phyloP scores from a whole-genome alignment of 2,797 vertebrate genomes.

The Chelmon rostratus region DNA sequence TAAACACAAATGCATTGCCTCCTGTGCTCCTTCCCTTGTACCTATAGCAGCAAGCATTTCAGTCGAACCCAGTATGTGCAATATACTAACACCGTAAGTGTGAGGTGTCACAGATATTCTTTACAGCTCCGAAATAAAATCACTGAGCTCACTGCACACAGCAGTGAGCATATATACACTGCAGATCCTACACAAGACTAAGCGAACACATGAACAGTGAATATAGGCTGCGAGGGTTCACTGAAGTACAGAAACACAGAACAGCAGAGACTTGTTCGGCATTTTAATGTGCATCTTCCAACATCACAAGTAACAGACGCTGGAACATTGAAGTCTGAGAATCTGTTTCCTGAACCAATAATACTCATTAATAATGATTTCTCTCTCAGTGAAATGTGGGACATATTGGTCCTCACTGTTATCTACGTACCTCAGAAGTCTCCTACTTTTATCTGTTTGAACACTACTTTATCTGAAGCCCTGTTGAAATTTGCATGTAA shows the following conservation, averaged over 20 bases:
- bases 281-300: conserved; percentile 16
- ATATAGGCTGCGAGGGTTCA: conserved; percentile 1
- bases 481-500: conserved; percentile 56
- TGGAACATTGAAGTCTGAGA: conserved; percentile 19
- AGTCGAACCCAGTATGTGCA: background rate
- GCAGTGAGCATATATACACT: background rate
- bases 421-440: conserved; percentile 69
- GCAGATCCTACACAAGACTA: background rate
- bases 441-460: conserved; percentile 65
- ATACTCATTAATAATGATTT: conserved; percentile 59
- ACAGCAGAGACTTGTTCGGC: conserved; percentile 28
- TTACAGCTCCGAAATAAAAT: background rate
- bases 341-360: conserved; percentile 53
- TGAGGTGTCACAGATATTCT: background rate
- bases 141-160: background rate
- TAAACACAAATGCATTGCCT: background rate
- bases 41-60: background rate
- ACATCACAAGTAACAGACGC: conserved; percentile 10
- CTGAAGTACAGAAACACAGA: conserved; percentile 11
- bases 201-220: background rate
- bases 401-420: conserved; percentile 49
- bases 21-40: background rate
- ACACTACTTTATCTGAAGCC: conserved; percentile 58
- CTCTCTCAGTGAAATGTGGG: conserved; percentile 56
- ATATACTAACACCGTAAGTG: background rate